Conservation (phyloP, 2,888 invertebrate species). For the Glyphotaelius pellucidus region DNA sequence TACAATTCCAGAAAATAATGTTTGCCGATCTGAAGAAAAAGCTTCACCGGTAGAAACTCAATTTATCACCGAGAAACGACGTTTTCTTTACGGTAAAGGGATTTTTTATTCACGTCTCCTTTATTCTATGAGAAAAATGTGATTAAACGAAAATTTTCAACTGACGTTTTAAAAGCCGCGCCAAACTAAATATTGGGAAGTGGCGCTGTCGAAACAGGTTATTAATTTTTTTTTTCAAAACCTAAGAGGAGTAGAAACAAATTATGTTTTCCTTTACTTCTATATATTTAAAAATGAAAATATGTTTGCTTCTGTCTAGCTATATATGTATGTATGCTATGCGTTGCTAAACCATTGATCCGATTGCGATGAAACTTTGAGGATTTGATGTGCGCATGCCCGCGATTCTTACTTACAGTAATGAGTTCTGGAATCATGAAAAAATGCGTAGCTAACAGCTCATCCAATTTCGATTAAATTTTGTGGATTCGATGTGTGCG, state of each 20-base stretch:
- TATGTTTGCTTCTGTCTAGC: too few relatives aligned
- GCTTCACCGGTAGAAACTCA: background rate
- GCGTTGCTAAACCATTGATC: too few relatives aligned
- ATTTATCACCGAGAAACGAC: background rate
- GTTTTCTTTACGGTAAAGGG: background rate
- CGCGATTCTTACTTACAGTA: too few relatives aligned
- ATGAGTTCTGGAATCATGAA: too few relatives aligned
- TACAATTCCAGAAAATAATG: background rate
- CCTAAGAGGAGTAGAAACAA: background rate
- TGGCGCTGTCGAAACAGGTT: background rate
- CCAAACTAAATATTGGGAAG: background rate
- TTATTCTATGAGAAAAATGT: background rate
- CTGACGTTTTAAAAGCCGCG: background rate
- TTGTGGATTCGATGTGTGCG: too few relatives aligned
- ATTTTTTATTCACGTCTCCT: background rate
- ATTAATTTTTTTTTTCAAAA: background rate
- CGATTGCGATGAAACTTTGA: too few relatives aligned
- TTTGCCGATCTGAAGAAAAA: background rate
- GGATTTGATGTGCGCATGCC: too few relatives aligned
- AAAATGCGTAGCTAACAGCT: too few relatives aligned
- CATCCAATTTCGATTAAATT: too few relatives aligned
- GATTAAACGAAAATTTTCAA: background rate
- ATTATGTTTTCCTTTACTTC: background rate
- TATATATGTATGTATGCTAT: too few relatives aligned
- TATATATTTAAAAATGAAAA: too few relatives aligned